Evolutionary conservation across 1,140 invertebrate species (phyloP), one percentile per base, ranked within the genome.

Genomic region (Palaemon carinicauda): DNA sequence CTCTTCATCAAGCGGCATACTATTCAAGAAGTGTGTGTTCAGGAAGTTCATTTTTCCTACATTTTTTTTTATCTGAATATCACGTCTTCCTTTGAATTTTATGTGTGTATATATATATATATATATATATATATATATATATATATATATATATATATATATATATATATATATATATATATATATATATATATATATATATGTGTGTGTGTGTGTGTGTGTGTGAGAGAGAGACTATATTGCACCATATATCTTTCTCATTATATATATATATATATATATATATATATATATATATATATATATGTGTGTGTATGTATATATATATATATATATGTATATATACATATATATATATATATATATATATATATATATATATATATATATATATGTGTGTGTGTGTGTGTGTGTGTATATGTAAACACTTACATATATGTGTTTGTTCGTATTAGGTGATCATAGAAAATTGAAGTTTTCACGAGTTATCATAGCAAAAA

Each of bases 131-230:
- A 15, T 19, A 60, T 19, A 60, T 19, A 60, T 1, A 1, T 1
- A 60, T 60, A 60, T 60, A 69, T 24, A 69, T 24, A 69, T 24
- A 69, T 24, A 69, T 24, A 17, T 24, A 69, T 24, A 69, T 24
- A 69, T 24, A 69, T 24, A 69, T 24, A 69, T 1, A 69, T 24
- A 69, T 24, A 69, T 15, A 69, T 24, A 69, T 24, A 69, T 24
- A 69, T 69, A 69, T 69, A 69, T 69, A 69, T 69, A 69, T 69
- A 69, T 69, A 69, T 69, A 69, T 69, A 69, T 69, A 21, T 69
- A 21, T 69, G 29, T 69, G 29, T 69, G 29, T 69, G 29, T 69
- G 29, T 69, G 29, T 69, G 29, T 69, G 29, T 69, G 21, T 69
- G 15, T 69, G 29, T 69, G 15, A n/a, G 24, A 27, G 5, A 27